Conservation (phyloP, 2,113 vertebrate genomes). For the Cyprinodon brontotheroides region DNA sequence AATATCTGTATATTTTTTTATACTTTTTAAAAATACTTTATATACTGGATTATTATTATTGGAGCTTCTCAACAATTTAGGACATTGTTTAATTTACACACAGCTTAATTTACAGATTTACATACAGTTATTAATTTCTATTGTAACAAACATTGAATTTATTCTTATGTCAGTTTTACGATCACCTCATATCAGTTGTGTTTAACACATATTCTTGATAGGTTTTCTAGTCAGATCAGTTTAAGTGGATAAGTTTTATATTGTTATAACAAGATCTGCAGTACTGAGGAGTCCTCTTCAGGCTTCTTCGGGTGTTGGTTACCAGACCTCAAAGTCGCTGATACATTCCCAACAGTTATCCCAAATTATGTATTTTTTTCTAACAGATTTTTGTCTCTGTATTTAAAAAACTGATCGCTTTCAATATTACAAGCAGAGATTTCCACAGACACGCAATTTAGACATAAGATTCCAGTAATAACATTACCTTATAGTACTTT, state of each 20-base stretch:
- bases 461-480: not conserved
- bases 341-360: not conserved
- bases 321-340: too few relatives aligned
- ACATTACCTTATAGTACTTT: not conserved
- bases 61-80: not conserved
- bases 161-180: not conserved
- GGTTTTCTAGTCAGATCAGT: too few relatives aligned
- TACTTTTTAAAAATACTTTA: too few relatives aligned
- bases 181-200: not conserved
- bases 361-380: too few relatives aligned
- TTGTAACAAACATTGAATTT: not conserved
- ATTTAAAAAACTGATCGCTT: not conserved
- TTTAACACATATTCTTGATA: too few relatives aligned
- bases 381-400: not conserved
- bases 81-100: not conserved
- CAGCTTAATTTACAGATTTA: not conserved
- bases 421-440: not conserved
- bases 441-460: not conserved
- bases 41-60: not conserved
- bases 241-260: too few relatives aligned
- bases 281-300: too few relatives aligned
- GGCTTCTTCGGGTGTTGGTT: too few relatives aligned
- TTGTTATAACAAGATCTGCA: too few relatives aligned
- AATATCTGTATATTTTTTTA: too few relatives aligned
- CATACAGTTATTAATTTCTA: too few relatives aligned